These are phyloP conservation scores for Falco novaeseelandiae DNA, from an alignment of 2,797 vertebrate genomes.

Conservation along the genomic window DNA sequence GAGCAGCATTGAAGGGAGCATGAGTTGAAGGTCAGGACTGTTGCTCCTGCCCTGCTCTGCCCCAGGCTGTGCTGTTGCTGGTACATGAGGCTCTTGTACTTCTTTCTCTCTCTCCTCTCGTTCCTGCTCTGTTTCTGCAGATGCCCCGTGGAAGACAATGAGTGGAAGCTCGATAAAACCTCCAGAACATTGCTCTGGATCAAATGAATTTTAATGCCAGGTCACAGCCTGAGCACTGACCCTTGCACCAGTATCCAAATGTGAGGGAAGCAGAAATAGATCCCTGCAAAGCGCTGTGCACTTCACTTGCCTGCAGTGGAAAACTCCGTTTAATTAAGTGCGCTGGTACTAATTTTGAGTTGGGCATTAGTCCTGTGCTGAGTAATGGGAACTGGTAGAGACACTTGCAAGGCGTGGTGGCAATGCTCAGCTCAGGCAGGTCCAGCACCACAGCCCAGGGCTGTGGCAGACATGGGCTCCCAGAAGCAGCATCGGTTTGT, in stretches of 20 bases:
- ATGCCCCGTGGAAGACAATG: rapidly evolving
- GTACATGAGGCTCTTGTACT: not conserved
- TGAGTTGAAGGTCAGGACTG: not conserved
- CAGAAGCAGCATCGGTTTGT: rapidly evolving
- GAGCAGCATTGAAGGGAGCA: not conserved
- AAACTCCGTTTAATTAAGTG: not conserved
- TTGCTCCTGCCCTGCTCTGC: not conserved
- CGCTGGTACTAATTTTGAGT: not conserved
- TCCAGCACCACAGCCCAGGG: not conserved
- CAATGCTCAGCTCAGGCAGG: not conserved
- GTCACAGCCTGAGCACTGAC: not conserved
- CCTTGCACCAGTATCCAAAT: not conserved
- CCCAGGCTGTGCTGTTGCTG: not conserved
- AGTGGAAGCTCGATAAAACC: not conserved
- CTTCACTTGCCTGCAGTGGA: not conserved
- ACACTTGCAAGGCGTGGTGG: no score
- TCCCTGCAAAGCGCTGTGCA: not conserved
- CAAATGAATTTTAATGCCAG: not conserved
- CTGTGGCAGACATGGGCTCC: not conserved
- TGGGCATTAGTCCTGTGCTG: not conserved
- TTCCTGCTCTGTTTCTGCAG: not conserved
- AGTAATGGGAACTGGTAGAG: not conserved
- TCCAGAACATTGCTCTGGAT: not conserved
- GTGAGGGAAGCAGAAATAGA: not conserved
- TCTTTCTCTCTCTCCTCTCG: not conserved